phyloP scores from a whole-genome alignment of 1,140 invertebrate genomes.

The Caenorhabditis tropicalis region DNA sequence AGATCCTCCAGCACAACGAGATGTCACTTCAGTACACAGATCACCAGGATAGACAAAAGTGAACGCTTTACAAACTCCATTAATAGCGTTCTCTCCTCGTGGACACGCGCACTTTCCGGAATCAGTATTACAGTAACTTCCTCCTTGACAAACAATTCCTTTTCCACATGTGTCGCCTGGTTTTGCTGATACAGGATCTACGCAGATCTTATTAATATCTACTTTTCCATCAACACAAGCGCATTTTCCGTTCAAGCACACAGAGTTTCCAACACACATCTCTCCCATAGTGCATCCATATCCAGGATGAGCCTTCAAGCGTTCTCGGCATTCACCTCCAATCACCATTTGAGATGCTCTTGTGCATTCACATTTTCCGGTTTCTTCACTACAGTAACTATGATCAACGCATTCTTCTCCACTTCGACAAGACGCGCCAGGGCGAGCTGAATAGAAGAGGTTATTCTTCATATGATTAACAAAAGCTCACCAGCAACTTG shows the following conservation, averaged over 20 bases:
- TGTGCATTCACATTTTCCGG: slow-evolving; percentile 37
- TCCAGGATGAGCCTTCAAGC: slow-evolving; percentile 56
- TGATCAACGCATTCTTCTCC: slow-evolving; percentile 49
- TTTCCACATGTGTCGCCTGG: slow-evolving; percentile 56
- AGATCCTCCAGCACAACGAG: slow-evolving; percentile 46
- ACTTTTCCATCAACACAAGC: slow-evolving; percentile 44
- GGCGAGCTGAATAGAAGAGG: slow-evolving; percentile 28
- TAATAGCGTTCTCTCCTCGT: slow-evolving; percentile 37
- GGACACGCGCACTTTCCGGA: slow-evolving; percentile 50
- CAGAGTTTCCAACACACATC: slow-evolving; percentile 56
- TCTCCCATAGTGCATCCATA: slow-evolving; percentile 59
- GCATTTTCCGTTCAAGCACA: slow-evolving; percentile 52
- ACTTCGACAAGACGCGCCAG: slow-evolving; percentile 31
- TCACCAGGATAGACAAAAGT: slow-evolving; percentile 51
- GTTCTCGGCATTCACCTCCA: slow-evolving; percentile 45
- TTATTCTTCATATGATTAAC: not conserved
- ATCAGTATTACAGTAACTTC: slow-evolving; percentile 44
- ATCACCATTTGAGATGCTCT: slow-evolving; percentile 52
- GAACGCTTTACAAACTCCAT: slow-evolving; percentile 47
- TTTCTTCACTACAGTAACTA: slow-evolving; percentile 30
- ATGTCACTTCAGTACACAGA: slow-evolving; percentile 30
- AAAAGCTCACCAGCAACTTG: slow-evolving; percentile 20
- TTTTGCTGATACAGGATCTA: slow-evolving; percentile 46
- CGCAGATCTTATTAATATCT: slow-evolving; percentile 52
- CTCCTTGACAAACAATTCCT: slow-evolving; percentile 47